Evolutionary conservation across 2,888 invertebrate species (phyloP), one percentile per base, ranked within the genome.

Genomic region (Archips crataeganus): DNA sequence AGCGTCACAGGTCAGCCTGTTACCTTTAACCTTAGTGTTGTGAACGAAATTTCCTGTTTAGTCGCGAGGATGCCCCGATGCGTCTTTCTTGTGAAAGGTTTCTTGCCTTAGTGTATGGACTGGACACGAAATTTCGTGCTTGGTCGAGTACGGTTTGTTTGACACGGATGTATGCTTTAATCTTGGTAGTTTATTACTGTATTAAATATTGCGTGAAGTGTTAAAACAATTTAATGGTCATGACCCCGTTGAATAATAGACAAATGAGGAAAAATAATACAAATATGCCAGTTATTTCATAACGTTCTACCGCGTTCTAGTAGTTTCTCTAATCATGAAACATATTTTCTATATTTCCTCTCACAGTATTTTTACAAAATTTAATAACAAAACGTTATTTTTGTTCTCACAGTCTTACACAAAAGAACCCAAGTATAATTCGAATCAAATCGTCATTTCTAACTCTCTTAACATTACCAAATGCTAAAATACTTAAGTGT

Each of bases 1-100:
- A 95, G 94, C 94, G 94, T 95, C 88, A 95, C 94, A 94, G 94
- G 94, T 94, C 84, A 83, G 82, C 80, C 78, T 39, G 54, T 11
- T 84, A 85, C 81, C 80, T 64, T 77, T 82, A 80, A 77, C 34
- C 2, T 49, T 49, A 42, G 57, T 72, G 61, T 36, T 51, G 39
- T 15, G 57, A 34, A 45, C 36, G 54, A 61, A 54, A 67, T 62
- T 54, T 54, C 36, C 47, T 54, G 42, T 15, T 39, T 23, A 10
- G 9, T 36, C 59, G 23, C 23, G 3, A 13, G 3, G 32, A 51
- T 15, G 34, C 10, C 45, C 51, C 42, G 39, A n/a, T 66, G 45
- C 45, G 51, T 54, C 3, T 51, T 61, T 42, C 36, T n/a, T 67
- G 36, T 63, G 47, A 62, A 54, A 54, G 51, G 51, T 23, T 32